phyloP scores from a whole-genome alignment of 1,140 invertebrate species.

The Andrena cerasifolii region DNA sequence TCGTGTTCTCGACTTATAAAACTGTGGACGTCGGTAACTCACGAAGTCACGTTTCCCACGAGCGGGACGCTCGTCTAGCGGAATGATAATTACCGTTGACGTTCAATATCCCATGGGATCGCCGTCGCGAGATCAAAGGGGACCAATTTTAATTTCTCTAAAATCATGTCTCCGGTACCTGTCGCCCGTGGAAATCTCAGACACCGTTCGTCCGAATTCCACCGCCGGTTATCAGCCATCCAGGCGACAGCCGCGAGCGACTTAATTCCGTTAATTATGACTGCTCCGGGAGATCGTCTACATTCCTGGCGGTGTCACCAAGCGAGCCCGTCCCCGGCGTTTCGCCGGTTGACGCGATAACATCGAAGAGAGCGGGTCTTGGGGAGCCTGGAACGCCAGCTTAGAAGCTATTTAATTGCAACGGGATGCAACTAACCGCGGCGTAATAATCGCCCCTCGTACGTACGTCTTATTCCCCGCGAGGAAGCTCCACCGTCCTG shows the following conservation, averaged over 20 bases:
- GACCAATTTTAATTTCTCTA: too few relatives aligned
- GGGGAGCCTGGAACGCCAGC: conserved; percentile 5
- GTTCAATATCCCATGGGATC: not conserved
- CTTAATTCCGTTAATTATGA: conserved; percentile 41
- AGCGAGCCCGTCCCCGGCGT: not conserved
- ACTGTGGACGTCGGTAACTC: not conserved
- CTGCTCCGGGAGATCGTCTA: conserved; percentile 1
- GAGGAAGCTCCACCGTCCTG: not conserved
- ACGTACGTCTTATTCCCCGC: conserved; percentile 2
- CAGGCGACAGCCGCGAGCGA: not conserved
- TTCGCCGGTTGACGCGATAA: conserved; percentile 14
- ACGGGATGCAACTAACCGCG: not conserved
- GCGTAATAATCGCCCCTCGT: not conserved
- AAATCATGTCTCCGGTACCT: too few relatives aligned
- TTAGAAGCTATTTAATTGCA: conserved; percentile 20
- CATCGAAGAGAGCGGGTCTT: conserved; percentile 18
- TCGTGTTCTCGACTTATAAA: too few relatives aligned
- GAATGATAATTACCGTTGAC: conserved; percentile 60
- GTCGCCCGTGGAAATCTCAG: not conserved
- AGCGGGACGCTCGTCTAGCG: conserved; percentile 38
- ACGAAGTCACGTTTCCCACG: conserved; percentile 65
- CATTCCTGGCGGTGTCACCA: conserved; percentile 40
- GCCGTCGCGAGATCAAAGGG: not conserved
- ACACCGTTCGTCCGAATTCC: conserved; percentile 17
- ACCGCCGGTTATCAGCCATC: conserved; percentile 1